Conservation (phyloP, 2,797 vertebrate species). For the Protosalanx chinensis region DNA sequence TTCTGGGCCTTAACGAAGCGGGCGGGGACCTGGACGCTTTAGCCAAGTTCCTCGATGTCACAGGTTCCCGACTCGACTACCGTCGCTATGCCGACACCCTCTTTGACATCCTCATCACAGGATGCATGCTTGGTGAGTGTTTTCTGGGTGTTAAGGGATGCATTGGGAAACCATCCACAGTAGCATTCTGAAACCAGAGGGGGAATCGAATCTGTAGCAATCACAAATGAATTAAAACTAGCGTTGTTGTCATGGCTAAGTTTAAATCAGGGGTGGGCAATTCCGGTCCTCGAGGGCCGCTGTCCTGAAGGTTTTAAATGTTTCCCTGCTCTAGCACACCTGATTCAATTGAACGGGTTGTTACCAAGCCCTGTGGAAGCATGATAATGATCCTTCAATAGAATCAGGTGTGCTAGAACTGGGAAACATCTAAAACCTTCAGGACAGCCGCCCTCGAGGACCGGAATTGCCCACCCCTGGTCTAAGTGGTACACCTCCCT, state of each 20-base stretch:
- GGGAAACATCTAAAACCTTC: too few species aligned
- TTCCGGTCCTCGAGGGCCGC: too few species aligned
- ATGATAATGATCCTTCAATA: too few species aligned
- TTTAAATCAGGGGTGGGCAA: not conserved
- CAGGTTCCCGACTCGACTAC: conserved; percentile 87
- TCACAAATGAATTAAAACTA: too few species aligned
- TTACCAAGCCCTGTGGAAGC: too few species aligned
- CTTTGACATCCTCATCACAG: conserved; percentile 90
- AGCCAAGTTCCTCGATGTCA: conserved; percentile 87
- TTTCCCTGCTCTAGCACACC: too few species aligned
- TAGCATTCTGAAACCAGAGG: not conserved
- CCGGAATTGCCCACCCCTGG: too few species aligned
- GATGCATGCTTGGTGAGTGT: conserved; percentile 88
- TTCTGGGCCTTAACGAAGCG: conserved; percentile 89
- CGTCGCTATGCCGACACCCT: conserved; percentile 92
- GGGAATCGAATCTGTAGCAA: not conserved
- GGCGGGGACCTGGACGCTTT: conserved; percentile 85
- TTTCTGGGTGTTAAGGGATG: not conserved
- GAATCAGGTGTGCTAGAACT: too few species aligned
- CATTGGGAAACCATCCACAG: not conserved
- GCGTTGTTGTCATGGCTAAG: too few species aligned
- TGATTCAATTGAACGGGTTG: too few species aligned
- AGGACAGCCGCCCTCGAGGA: too few species aligned
- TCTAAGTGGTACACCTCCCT: not conserved
- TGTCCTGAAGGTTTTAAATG: too few species aligned